phyloP scores from a whole-genome alignment of 64 coral and sea anemone genomes.

The Porites australiensis region DNA sequence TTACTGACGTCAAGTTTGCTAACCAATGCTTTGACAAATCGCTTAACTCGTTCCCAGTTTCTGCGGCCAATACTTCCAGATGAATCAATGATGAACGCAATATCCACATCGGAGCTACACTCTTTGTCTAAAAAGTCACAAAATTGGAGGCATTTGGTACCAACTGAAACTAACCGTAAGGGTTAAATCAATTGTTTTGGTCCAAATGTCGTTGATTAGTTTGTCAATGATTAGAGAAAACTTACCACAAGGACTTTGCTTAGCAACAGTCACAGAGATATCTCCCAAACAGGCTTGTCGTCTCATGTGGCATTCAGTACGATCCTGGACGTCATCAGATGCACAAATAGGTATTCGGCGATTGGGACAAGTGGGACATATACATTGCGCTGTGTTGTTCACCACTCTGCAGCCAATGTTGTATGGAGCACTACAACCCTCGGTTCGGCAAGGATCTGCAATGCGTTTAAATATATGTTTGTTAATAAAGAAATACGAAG shows the following conservation, averaged over 20 bases:
- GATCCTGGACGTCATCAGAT: neutral
- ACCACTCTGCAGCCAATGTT: conserved; percentile 31
- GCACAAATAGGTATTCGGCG: neutral
- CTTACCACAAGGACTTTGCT: neutral
- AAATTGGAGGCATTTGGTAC: neutral
- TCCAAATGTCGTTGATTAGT: too few species aligned
- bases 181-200: too few species aligned
- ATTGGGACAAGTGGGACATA: conserved; percentile 31
- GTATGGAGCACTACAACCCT: conserved; percentile 47
- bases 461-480: neutral
- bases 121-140: conserved; percentile 31
- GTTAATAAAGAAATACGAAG: neutral
- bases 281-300: neutral
- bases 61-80: neutral
- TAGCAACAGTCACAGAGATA: neutral
- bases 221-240: neutral
- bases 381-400: neutral
- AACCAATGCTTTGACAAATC: conserved; percentile 5
- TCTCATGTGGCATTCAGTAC: neutral
- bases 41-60: neutral
- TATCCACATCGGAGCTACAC: neutral
- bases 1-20: neutral
- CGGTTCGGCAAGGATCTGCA: conserved; percentile 47
- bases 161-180: too few species aligned
- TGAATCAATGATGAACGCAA: conserved; percentile 39